These are phyloP conservation scores for Heterocephalus glaber DNA, from an alignment of 2,113 vertebrate species.

Conservation along the genomic window DNA sequence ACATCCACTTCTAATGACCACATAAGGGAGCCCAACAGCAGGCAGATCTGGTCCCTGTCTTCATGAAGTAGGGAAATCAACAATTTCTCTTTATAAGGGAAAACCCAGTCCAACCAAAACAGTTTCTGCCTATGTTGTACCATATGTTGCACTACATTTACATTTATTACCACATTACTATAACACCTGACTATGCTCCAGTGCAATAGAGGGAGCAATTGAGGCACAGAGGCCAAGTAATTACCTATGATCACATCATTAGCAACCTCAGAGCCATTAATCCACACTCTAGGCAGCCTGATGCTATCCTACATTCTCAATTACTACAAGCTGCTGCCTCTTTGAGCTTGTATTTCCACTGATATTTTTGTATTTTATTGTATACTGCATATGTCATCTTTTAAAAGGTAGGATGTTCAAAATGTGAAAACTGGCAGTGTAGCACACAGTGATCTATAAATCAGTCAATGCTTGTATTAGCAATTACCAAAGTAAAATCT, in stretches of 20 bases:
- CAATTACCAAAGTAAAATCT: conserved; percentile 58
- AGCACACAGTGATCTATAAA: not conserved
- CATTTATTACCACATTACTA: not conserved
- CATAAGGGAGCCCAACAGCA: not conserved
- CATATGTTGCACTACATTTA: fast-evolving
- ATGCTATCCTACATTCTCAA: not conserved
- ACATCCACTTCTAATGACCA: not conserved
- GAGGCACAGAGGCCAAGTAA: not conserved
- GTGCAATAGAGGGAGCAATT: not conserved
- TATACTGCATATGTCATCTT: conserved; percentile 24
- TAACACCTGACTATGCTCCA: not conserved
- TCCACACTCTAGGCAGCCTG: not conserved
- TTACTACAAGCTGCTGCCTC: not conserved
- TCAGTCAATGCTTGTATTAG: conserved; percentile 36
- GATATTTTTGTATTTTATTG: conserved; percentile 22
- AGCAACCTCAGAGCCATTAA: not conserved
- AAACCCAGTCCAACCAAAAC: not conserved
- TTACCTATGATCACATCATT: not conserved
- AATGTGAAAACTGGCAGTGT: conserved; percentile 61
- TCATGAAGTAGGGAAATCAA: not conserved
- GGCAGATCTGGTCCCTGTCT: not conserved
- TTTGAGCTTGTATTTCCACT: not conserved
- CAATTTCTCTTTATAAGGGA: not conserved
- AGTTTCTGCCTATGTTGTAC: not conserved
- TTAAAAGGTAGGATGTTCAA: conserved; percentile 54